These are phyloP conservation scores for Cataglyphis hispanica DNA, from an alignment of 1,140 invertebrate species.

Conservation along the genomic window DNA sequence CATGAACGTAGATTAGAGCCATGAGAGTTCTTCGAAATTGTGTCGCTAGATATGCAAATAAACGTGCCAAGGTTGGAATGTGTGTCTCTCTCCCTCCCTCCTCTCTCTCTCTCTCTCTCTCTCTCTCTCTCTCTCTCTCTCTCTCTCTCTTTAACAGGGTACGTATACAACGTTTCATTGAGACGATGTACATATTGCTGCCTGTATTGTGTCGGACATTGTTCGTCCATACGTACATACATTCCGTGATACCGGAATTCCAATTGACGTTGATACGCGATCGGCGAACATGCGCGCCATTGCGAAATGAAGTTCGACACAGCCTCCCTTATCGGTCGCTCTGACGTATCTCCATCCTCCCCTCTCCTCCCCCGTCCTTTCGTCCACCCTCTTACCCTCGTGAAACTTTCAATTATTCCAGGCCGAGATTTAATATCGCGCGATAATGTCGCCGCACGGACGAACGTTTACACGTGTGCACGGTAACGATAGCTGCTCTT, in stretches of 20 bases:
- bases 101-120: too few relatives aligned
- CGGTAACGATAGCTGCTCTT: conserved; percentile 74
- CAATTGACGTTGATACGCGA: conserved; percentile 66
- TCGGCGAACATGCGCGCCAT: conserved; percentile 62
- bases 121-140: too few relatives aligned
- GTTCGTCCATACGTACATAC: conserved; percentile 50
- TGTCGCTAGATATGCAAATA: conserved; percentile 27
- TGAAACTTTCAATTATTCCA: conserved; percentile 83
- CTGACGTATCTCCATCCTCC: conserved; percentile 21
- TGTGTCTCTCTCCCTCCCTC: conserved; percentile 12
- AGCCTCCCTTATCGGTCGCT: conserved; percentile 54
- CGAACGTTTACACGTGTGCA: conserved; percentile 81
- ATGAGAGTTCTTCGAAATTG: conserved; percentile 17
- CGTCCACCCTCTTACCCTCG: not conserved
- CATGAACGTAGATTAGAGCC: conserved; percentile 7
- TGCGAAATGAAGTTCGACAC: conserved; percentile 68
- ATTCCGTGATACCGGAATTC: conserved; percentile 48
- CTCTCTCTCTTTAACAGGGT: conserved; percentile 29
- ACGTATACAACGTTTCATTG: conserved; percentile 50
- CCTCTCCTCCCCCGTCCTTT: not conserved
- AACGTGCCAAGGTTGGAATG: conserved; percentile 41
- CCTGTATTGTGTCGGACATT: conserved; percentile 39
- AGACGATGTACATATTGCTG: conserved; percentile 47
- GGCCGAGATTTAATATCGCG: conserved; percentile 82
- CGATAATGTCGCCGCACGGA: conserved; percentile 72